Conservation (phyloP, 1,140 invertebrate species). For the Listronotus oregonensis region DNA sequence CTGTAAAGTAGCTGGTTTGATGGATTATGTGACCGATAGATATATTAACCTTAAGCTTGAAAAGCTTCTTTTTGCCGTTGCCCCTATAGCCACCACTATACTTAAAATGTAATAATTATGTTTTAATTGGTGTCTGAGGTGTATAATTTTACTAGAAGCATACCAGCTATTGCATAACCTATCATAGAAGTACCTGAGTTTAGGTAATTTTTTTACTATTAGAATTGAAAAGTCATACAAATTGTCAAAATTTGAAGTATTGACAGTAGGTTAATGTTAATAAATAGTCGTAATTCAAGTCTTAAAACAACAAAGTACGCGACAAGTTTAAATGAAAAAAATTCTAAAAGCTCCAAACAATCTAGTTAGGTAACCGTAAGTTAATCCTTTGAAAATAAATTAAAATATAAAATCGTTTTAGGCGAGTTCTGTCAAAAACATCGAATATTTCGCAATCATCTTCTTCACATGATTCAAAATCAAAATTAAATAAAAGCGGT, state of each 20-base stretch:
- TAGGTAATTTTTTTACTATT: too few relatives aligned
- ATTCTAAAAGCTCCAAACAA: slow-evolving; percentile 36
- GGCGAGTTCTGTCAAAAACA: slow-evolving; percentile 37
- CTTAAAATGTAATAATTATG: too few relatives aligned
- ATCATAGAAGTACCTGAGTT: too few relatives aligned
- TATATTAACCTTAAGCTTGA: too few relatives aligned
- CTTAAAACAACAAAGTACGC: neutral
- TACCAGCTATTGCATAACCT: too few relatives aligned
- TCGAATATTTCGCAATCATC: slow-evolving; percentile 22
- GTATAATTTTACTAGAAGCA: too few relatives aligned
- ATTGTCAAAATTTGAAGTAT: slow-evolving; percentile 32
- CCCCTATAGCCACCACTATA: too few relatives aligned
- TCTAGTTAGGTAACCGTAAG: slow-evolving; percentile 38
- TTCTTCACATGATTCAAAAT: slow-evolving; percentile 28
- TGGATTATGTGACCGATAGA: too few relatives aligned
- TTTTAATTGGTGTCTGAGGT: too few relatives aligned
- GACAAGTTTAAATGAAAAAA: slow-evolving; percentile 39
- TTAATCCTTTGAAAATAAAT: slow-evolving; percentile 11
- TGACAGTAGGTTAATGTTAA: slow-evolving; percentile 13
- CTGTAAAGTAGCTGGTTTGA: too few relatives aligned
- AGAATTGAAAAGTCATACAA: neutral
- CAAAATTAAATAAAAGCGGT: slow-evolving; percentile 7
- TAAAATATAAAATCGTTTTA: slow-evolving; percentile 18
- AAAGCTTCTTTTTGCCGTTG: too few relatives aligned
- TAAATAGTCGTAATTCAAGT: neutral